phyloP scores from a whole-genome alignment of 1,140 invertebrate species.

The Vanessa atalanta region DNA sequence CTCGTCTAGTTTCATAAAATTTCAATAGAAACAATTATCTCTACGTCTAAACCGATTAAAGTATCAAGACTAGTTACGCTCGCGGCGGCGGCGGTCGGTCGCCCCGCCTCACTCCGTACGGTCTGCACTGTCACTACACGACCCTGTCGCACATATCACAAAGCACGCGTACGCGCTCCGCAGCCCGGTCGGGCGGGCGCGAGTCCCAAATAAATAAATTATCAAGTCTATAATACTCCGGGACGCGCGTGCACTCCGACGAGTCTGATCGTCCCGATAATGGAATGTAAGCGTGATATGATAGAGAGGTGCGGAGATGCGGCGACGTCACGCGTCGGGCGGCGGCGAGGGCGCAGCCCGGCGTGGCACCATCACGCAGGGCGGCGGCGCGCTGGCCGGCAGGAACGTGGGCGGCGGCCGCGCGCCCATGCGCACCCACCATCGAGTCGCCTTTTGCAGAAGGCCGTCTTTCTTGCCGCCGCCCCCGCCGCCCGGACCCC shows the following conservation, averaged over 20 bases:
- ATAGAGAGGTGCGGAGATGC: conserved; percentile 51
- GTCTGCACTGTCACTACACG: conserved; percentile 51
- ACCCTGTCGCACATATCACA: conserved; percentile 57
- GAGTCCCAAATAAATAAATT: conserved; percentile 77
- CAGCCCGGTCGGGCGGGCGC: conserved; percentile 42
- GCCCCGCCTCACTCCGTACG: conserved; percentile 38
- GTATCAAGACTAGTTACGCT: conserved; percentile 58
- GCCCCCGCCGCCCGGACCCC: conserved; percentile 46
- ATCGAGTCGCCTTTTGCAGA: conserved; percentile 75
- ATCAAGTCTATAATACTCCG: conserved; percentile 78
- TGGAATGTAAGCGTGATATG: conserved; percentile 78
- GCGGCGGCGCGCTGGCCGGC: conserved; percentile 55
- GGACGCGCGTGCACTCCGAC: conserved; percentile 62
- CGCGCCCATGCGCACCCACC: conserved; percentile 74
- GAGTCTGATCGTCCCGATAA: conserved; percentile 71
- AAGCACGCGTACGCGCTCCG: conserved; percentile 47
- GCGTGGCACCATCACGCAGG: conserved; percentile 75
- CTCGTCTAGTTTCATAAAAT: conserved; percentile 57
- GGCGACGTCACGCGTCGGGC: conserved; percentile 63
- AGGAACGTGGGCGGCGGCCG: conserved; percentile 54
- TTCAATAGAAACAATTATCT: conserved; percentile 62
- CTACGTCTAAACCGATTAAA: conserved; percentile 58
- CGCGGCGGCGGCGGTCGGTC: conserved; percentile 44
- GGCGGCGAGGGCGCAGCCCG: conserved; percentile 63
- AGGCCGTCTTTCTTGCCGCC: conserved; percentile 72